A percentile compares a stretch with the other conserved stretches of the same genome.
Evolutionary conservation across 2,113 vertebrate genomes (phyloP).

Genomic region (Craseonycteris thonglongyai): DNA sequence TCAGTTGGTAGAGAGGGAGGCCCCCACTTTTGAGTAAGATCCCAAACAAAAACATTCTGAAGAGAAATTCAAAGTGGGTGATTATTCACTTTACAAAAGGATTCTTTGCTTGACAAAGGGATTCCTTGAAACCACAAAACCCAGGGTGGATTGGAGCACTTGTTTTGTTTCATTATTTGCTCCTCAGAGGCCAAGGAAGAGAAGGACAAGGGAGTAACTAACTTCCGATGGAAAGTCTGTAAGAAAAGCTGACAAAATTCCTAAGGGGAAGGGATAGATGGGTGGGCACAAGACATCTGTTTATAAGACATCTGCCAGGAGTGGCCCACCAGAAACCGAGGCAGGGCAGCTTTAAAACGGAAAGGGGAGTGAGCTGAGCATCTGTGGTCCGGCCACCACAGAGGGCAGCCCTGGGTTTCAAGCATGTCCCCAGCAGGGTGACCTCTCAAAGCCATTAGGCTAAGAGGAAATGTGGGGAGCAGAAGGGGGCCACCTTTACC

Average conservation of each 20-base stretch:
- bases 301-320: neutral
- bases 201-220: neutral
- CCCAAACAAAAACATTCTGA: neutral
- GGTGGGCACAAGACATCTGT: neutral
- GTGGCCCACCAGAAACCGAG: neutral
- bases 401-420: neutral
- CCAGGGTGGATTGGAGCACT: neutral
- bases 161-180: neutral
- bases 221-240: neutral
- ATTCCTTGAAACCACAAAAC: conserved; percentile 27
- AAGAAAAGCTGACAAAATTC: neutral
- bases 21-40: conserved; percentile 9
- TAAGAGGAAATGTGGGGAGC: neutral
- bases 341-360: neutral
- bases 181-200: neutral
- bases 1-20: neutral
- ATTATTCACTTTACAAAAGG: conserved; percentile 32
- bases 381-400: neutral
- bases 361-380: neutral
- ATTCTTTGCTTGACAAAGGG: conserved; percentile 50
- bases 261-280: neutral
- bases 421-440: neutral
- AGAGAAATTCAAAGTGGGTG: conserved; percentile 9
- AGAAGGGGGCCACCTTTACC: neutral
- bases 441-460: neutral